A percentile compares a stretch with the other conserved stretches of the same genome.
These are phyloP conservation scores for Benthochromis sp. DNA, from an alignment of 2,113 vertebrate genomes.

Conservation along the genomic window DNA sequence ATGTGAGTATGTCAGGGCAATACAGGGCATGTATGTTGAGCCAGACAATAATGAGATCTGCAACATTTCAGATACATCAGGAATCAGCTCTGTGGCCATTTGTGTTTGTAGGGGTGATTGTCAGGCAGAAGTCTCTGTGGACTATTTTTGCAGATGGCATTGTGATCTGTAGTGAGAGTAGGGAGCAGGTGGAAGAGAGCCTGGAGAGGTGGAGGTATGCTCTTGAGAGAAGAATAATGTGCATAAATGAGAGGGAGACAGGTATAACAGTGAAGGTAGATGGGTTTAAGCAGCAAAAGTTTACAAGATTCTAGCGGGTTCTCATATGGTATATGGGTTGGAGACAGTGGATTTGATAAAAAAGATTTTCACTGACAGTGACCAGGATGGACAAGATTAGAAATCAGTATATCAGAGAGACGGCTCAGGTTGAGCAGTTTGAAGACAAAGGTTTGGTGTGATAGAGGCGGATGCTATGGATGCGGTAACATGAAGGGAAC, in stretches of 20 bases:
- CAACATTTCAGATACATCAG: not conserved
- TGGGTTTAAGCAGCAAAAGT: not conserved
- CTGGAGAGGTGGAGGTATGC: not conserved
- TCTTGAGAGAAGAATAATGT: not conserved
- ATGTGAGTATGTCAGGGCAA: not conserved
- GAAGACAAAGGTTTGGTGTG: not conserved
- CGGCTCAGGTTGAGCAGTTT: not conserved
- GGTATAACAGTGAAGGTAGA: not conserved
- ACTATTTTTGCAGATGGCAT: not conserved
- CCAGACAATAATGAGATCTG: not conserved
- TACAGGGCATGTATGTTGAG: not conserved
- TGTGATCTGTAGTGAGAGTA: not conserved
- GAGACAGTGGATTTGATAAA: not conserved
- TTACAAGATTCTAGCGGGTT: not conserved
- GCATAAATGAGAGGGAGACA: fast-evolving
- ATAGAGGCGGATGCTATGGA: not conserved
- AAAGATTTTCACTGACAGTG: not conserved
- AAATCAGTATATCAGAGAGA: not conserved
- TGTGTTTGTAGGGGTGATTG: not conserved
- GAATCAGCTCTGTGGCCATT: not conserved
- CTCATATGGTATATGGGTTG: not conserved
- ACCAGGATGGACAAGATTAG: not conserved
- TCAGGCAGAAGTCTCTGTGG: not conserved
- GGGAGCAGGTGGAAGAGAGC: not conserved
- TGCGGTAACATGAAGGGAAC: fast-evolving